Base-by-base conservation (phyloP, 2,888 invertebrate species). In the Hecatera dysodea region DNA sequence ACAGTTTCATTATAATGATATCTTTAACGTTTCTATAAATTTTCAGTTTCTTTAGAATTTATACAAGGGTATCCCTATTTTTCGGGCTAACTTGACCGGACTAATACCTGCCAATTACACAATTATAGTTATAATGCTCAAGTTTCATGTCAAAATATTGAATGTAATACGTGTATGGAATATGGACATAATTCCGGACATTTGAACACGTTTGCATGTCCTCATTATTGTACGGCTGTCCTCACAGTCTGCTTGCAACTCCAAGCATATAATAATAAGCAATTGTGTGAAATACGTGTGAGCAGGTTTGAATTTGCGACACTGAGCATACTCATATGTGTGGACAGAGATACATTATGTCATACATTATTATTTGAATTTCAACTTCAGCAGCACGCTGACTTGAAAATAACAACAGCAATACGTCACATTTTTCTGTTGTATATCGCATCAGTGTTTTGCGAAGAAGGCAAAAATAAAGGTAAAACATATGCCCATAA, bases 241-340 rank as follows among this genome's bases (percentile, higher is more conserved):
- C 66, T 57, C 44, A 56, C 29, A 48, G 48, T 53, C 27, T 19
- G 53, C 53, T 55, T 78, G 78, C 59, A 57, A n/a, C 67, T 67
- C 50, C 52, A 59, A 72, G 72, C 67, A 63, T 50, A 61, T 62
- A 72, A 76, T 63, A 78, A 72, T 48, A 53, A 72, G 22, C 53
- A 70, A 62, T 48, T 72, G n/a, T 59, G 24, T 42, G 27, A 12
- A 62, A 61, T 42, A 57, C 33, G n/a, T 11, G 29, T 46, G 50
- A 52, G n/a, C 53, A 24, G 44, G 12, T 61, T 72, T 36, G 33
- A n/a, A 76, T 76, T 78, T 66, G 27, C 59, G 15, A 39, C 44
- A 17, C 11, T 46, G 50, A 71, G 48, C 22, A 48, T 59, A 36
- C 12, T 39, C 39, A 15, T 39, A 12, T 39, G n/a, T 19, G 44